A percentile compares a stretch with the other conserved stretches of the same genome.
Conservation (phyloP, 2,113 vertebrate species). For the Carassius carassius region DNA sequence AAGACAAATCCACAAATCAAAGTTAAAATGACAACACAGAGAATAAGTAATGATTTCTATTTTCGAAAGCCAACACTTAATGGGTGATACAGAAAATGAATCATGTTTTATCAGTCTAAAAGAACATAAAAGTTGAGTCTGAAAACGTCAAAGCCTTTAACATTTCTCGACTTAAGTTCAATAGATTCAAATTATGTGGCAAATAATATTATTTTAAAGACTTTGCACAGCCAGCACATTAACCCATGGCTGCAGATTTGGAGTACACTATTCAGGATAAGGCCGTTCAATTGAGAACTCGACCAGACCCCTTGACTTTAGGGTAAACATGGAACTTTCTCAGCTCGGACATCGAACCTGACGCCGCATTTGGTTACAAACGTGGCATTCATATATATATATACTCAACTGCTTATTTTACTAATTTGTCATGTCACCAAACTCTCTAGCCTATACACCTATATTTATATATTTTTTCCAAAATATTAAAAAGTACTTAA, state of each 20-base stretch:
- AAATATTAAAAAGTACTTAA: conserved; percentile 84
- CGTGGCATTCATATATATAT: conserved; percentile 53
- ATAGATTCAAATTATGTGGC: neutral
- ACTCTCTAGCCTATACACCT: conserved; percentile 73
- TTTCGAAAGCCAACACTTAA: neutral
- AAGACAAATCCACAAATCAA: neutral
- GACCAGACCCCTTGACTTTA: conserved; percentile 1
- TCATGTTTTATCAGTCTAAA: neutral
- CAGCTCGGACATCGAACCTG: conserved; percentile 33
- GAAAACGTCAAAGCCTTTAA: neutral
- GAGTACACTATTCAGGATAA: conserved; percentile 2
- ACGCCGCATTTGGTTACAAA: conserved; percentile 54
- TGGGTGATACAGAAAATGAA: neutral
- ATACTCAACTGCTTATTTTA: conserved; percentile 62
- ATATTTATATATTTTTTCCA: conserved; percentile 73
- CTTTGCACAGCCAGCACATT: neutral
- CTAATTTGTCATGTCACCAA: conserved; percentile 68
- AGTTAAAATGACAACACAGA: neutral
- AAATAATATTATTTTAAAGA: neutral
- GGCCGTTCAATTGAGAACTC: conserved; percentile 30
- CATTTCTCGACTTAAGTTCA: neutral
- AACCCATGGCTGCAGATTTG: neutral
- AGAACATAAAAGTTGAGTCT: neutral
- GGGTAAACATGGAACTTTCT: conserved; percentile 44
- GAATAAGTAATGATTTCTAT: neutral